phyloP scores from a whole-genome alignment of 1,140 invertebrate species.

The Eriocheir sinensis region DNA sequence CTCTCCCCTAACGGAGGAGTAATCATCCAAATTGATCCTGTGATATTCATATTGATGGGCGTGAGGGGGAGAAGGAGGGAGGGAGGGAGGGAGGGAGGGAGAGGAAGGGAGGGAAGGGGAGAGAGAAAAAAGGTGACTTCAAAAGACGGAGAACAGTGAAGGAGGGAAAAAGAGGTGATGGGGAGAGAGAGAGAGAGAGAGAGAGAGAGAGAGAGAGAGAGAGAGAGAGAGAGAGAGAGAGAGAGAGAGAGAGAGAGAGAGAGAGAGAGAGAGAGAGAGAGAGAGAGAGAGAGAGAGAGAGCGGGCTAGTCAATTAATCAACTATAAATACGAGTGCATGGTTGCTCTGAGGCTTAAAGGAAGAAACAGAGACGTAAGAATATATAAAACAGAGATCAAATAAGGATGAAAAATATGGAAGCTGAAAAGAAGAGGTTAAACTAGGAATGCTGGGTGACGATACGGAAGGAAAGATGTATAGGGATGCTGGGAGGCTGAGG shows the following conservation, averaged over 20 bases:
- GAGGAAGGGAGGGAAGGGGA: neutral
- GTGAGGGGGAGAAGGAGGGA: neutral
- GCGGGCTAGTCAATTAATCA: neutral
- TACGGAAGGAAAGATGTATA: no score
- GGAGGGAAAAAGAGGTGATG: neutral
- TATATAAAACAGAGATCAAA: no score
- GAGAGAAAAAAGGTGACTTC: neutral
- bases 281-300: neutral
- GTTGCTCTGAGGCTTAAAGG: neutral
- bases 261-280: neutral
- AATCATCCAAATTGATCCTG: conserved; percentile 71
- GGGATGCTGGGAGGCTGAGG: no score
- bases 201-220: neutral
- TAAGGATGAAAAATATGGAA: no score
- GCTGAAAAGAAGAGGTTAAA: no score
- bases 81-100: neutral
- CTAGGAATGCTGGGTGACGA: no score
- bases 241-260: neutral
- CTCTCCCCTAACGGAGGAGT: conserved; percentile 25
- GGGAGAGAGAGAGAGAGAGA: neutral
- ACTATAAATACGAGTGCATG: neutral
- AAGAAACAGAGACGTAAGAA: neutral
- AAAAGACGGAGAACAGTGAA: neutral
- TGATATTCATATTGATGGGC: conserved; percentile 66
- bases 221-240: neutral